Evolutionary conservation across 2,113 vertebrate genomes (phyloP).

Genomic region (Hyaena hyaena): DNA sequence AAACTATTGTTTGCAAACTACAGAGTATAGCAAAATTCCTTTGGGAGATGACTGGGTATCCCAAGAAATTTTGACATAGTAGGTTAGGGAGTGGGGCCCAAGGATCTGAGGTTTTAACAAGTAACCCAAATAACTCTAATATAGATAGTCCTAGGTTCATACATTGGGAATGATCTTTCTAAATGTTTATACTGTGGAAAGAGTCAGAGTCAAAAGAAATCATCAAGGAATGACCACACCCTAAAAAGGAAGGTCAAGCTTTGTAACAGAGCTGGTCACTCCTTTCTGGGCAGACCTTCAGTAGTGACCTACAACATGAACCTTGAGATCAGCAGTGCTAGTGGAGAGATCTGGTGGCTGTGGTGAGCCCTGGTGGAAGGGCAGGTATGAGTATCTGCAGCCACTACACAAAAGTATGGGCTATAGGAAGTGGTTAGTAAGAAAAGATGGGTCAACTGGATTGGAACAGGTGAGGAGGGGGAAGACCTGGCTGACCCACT

Average conservation of each 20-base stretch:
- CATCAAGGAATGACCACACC: neutral
- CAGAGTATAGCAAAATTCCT: neutral
- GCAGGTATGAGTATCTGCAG: neutral
- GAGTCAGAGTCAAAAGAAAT: neutral
- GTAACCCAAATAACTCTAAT: neutral
- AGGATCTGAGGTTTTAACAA: neutral
- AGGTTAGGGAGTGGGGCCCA: neutral
- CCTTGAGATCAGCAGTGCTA: neutral
- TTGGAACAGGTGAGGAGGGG: neutral
- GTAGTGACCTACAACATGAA: neutral
- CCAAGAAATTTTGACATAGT: neutral
- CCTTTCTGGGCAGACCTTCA: neutral
- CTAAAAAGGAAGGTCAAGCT: neutral
- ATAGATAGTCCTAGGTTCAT: neutral
- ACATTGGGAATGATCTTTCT: neutral
- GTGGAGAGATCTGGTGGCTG: neutral
- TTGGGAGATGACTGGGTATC: neutral
- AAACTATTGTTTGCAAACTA: neutral
- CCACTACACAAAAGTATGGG: neutral
- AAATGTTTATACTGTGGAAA: neutral
- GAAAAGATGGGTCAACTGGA: neutral
- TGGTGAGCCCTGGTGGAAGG: neutral
- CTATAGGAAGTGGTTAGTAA: neutral
- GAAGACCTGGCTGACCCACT: neutral
- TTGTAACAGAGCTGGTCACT: neutral